Conservation (phyloP, 2,113 vertebrate species). For the Euleptes europaea region DNA sequence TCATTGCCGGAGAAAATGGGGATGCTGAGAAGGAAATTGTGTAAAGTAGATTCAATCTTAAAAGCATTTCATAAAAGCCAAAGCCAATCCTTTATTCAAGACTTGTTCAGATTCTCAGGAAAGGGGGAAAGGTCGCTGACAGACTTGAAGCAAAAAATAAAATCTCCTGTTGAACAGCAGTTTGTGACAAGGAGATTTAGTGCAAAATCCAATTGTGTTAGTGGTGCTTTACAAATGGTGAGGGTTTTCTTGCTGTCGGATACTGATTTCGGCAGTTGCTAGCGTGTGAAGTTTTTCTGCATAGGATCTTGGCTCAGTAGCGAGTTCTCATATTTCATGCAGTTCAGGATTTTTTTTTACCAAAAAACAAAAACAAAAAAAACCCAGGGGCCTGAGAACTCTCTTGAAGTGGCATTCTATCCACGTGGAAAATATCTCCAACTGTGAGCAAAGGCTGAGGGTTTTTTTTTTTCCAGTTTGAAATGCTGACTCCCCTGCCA, state of each 20-base stretch:
- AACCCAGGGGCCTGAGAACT: not conserved
- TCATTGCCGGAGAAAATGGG: constrained; percentile 18
- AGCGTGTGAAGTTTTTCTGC: constrained; percentile 42
- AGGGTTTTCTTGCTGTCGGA: not conserved
- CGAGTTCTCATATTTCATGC: constrained; percentile 45
- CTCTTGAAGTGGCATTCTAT: constrained; percentile 1
- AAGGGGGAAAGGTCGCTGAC: constrained; percentile 11
- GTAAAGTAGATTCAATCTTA: constrained; percentile 2
- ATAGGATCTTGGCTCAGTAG: constrained; percentile 5
- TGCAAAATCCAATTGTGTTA: not conserved
- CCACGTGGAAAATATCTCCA: not conserved
- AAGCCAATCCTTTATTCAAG: not conserved
- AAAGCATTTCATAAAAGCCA: constrained; percentile 16
- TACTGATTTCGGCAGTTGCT: constrained; percentile 36
- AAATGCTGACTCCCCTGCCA: not conserved
- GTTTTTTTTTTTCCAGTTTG: not conserved
- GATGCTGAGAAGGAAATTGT: constrained; percentile 40
- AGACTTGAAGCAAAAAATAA: not conserved
- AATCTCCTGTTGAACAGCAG: not conserved
- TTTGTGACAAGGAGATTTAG: not conserved
- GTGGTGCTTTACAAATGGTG: not conserved
- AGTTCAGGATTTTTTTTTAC: not conserved
- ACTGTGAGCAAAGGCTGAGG: not conserved
- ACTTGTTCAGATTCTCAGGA: not conserved
- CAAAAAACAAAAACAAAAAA: not conserved